Percentiles rank a stretch among this genome's conserved stretches.
Evolutionary conservation across 2,113 vertebrate genomes (phyloP).

Genomic region (Calonectris borealis): DNA sequence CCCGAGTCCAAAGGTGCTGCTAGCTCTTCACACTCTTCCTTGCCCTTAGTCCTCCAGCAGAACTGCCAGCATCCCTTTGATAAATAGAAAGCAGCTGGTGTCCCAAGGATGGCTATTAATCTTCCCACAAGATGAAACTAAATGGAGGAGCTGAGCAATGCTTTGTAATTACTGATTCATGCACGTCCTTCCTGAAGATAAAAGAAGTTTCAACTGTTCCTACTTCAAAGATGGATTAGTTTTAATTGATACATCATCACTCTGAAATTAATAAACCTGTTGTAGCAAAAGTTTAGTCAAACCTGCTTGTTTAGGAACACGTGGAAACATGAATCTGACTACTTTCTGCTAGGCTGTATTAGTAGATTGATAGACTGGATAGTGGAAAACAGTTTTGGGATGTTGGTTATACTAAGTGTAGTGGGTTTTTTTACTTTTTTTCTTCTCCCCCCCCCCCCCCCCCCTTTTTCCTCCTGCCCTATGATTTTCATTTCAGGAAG

Average conservation of each 20-base stretch:
- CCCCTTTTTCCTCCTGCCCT: neutral
- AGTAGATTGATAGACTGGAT: neutral
- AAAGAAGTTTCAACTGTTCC: constrained; percentile 6
- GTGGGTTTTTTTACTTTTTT: no score
- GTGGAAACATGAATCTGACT: neutral
- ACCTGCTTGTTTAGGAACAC: neutral
- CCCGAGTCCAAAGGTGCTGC: neutral
- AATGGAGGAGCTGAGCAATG: constrained; percentile 9
- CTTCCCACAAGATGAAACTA: constrained; percentile 57
- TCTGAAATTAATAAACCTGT: constrained; percentile 25
- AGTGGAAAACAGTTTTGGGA: neutral
- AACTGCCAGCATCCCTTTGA: constrained; percentile 46
- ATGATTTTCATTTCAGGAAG: neutral
- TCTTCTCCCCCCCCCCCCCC: no score
- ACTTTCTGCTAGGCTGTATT: neutral
- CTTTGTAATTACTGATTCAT: constrained; percentile 64
- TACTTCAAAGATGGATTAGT: neutral
- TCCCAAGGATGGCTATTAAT: constrained; percentile 70
- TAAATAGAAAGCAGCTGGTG: constrained; percentile 63
- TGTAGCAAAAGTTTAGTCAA: neutral
- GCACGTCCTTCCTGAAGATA: neutral
- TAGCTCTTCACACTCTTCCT: neutral
- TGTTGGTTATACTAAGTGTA: neutral
- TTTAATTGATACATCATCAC: constrained; percentile 46
- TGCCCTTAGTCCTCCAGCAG: neutral